Base-by-base conservation (phyloP, 1,140 invertebrate genomes). In the Metaphire vulgaris region DNA sequence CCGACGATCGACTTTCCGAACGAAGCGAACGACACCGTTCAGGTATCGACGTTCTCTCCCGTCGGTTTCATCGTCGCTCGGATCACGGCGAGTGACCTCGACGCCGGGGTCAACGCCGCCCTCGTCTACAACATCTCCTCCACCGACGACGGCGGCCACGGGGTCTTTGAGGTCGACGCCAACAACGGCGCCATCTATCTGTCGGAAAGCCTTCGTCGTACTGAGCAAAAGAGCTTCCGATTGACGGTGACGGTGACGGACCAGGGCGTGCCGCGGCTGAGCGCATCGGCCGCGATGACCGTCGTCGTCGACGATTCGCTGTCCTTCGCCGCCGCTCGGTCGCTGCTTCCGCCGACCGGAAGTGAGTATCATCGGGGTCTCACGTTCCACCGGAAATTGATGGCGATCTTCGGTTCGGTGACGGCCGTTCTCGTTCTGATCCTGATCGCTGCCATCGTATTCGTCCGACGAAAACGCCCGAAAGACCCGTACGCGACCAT, bases 21-120 rank as follows among this genome's bases (percentile, higher is more conserved):
- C n/a, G 16, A n/a, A 33, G 65, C 30, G 2, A 75, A 75, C 34
- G 67, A 75, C 67, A 75, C 74, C 6, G 67, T 75, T 32, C 67
- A 69, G 16, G 16, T 75, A 26, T 75, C 64, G 6, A 69, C 30
- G 21, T 34, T 15, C 30, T 56, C 41, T 6, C 74, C 74, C 2
- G 26, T 6, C 15, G 74, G 74, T 12, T 69, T 68, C 65, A 65
- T 75, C 21, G 67, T 68, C n/a, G 33, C 67, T 12, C 64, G 34
- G 33, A 71, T 75, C 29, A 71, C 32, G 31, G 74, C 74, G n/a
- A 14, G 64, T 33, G 74, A 75, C 32, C 31, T 21, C 15, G 74
- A 75, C 66, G 14, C 21, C 26, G 74, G 74, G 2, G 28, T 30
- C 28, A 75, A 75, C 64, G 65, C 64, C 14, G 34, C 29, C 31